Evolutionary conservation across 2,888 invertebrate genomes (phyloP), one percentile per base, ranked within the genome.

Genomic region (Gymnosoma rotundatum): DNA sequence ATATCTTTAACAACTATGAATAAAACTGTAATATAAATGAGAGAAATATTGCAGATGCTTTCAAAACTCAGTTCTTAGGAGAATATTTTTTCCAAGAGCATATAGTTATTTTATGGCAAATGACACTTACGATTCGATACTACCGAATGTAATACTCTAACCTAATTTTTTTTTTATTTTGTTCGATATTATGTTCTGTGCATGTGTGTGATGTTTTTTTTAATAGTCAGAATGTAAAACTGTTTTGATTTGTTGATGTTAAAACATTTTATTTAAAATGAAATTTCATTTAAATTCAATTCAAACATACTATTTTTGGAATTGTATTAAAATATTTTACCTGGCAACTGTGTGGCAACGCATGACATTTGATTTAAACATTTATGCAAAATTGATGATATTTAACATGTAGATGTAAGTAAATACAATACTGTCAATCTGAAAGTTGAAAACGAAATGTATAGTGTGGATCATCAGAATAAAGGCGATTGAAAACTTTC

Each of bases 241-340:
- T 32, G 2, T 78, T 70, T 32, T 38, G 52, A 78, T 54, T 70
- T 70, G 21, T 42, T 78, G 25, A 32, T 63, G 42, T 21, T 70
- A 45, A 78, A 64, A 48, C 48, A 16, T 70, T 72, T 72, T 18
- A 32, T 66, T 75, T 58, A 48, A 36, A 48, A 58, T 18, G 10
- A 48, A n/a, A 54, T 67, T 58, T 76, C 50, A 76, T 67, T 76
- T 67, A 60, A 66, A 76, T 76, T 76, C 76, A 76, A 60, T 67
- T 54, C 56, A n/a, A 4, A 42, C 20, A 42, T 25, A n/a, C n/a
- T n/a, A 45, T 25, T 48, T 32, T 64, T 66, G n/a, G 9, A n/a
- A 76, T 18, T 0, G n/a, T n/a, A 67, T 76, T 48, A 10, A 38
- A 60, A 76, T 52, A 38, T 61, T 61, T 69, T 63, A 69, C 50